Base-by-base conservation (phyloP, 2,113 vertebrate genomes). In the Vulpes lagopus region DNA sequence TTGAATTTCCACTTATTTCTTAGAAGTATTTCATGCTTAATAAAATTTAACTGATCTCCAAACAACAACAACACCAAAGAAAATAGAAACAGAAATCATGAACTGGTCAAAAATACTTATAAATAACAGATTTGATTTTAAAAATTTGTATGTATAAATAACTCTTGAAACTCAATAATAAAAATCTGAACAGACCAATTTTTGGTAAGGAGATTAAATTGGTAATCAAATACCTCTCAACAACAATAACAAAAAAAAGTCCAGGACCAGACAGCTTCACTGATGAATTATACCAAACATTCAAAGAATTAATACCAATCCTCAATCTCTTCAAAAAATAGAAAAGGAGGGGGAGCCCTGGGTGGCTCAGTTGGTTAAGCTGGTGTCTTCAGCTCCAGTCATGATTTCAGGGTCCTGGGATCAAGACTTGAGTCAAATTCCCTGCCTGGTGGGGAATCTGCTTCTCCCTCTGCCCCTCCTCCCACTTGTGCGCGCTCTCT, bases 1-100 rank as follows among this genome's bases (percentile, higher is more conserved):
- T 97, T 95, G 43, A 96, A 62, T 95, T 91, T 95, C 55, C 65
- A 95, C 62, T 96, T 89, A 76, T 32, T 93, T 91, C 88, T 90
- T 49, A 94, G 32, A 97, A 90, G 51, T 74, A 43, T 86, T 91
- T 96, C 65, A 87, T 14, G 62, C 80, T 90, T 8, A 65, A 78
- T 53, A 85, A 93, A 82, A 93, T 94, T 79, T 22, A 95, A 85
- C 84, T 57, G 12, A 94, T 64, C 30, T 74, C 55, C 83, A 25
- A 43, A 43, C 43, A 43, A 43, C 38, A 43, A 43, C 38, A 43
- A 43, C 38, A 43, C 5, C 43, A 43, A 43, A 43, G 43, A 43
- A 43, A 43, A 43, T 43, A 43, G 55, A 59, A 81, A 59, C 23
- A n/a, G 19, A 60, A 60, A 12, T 23, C n/a, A 38, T 15, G 12